Conservation (phyloP, 2,888 invertebrate species). For the Drosophila falleni region DNA sequence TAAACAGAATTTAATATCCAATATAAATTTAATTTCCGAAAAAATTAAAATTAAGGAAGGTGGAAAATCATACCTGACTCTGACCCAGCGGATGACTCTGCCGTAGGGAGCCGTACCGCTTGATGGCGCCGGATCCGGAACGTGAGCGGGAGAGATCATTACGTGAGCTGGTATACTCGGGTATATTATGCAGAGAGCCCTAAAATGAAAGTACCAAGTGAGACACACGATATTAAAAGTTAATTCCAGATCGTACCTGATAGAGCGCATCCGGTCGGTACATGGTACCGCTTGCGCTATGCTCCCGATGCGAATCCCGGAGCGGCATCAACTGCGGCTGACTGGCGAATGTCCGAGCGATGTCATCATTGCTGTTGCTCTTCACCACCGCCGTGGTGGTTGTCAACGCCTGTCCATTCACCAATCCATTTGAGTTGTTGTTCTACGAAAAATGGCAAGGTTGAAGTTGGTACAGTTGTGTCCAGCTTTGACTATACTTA, state of each 20-base stretch:
- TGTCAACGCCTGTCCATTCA: slow-evolving; percentile 64
- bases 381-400: slow-evolving; percentile 41
- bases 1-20: too few relatives aligned
- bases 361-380: slow-evolving; percentile 78
- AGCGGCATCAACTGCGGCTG: slow-evolving; percentile 87
- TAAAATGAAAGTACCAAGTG: slow-evolving; percentile 24
- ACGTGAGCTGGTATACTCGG: slow-evolving; percentile 86
- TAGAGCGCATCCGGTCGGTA: slow-evolving; percentile 95
- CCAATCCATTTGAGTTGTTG: slow-evolving; percentile 73
- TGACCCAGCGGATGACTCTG: slow-evolving; percentile 75
- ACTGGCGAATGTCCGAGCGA: slow-evolving; percentile 88
- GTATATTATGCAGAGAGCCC: slow-evolving; percentile 87
- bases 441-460: slow-evolving; percentile 56
- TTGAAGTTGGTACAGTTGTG: background rate
- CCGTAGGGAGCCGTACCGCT: slow-evolving; percentile 85
- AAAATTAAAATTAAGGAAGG: too few relatives aligned
- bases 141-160: slow-evolving; percentile 85
- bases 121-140: slow-evolving; percentile 81
- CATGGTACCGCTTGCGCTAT: slow-evolving; percentile 91
- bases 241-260: slow-evolving; percentile 87
- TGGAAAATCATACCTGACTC: slow-evolving; percentile 80
- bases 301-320: slow-evolving; percentile 74
- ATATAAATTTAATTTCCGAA: background rate
- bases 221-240: background rate
- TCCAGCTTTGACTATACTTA: slow-evolving; percentile 38